Evolutionary conservation across 2,888 invertebrate species (phyloP), one percentile per base, ranked within the genome.

Genomic region (Lasioglossum zephyrum): DNA sequence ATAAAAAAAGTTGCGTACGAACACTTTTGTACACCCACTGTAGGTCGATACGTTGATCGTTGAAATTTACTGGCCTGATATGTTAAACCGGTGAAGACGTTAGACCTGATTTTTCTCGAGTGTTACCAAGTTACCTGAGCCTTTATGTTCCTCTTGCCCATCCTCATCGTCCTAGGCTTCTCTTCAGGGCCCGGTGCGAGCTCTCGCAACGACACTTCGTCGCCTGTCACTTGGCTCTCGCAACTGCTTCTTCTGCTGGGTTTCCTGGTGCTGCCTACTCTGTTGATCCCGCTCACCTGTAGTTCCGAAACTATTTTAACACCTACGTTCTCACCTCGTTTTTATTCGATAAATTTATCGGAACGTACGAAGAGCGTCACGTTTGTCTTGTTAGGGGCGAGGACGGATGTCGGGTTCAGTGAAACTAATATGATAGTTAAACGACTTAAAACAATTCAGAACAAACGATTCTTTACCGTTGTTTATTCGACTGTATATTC

Each of bases 101-200:
- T 44, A 13, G 13, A 44, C 4, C 44, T 13, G 47, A 47, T 47
- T 47, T 47, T 47, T 16, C 4, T 60, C 26, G 26, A 31, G 8
- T 2, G 31, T 63, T 13, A 16, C 11, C 16, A 9, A 41, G 73
- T 83, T 60, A 95, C 95, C 96, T 98, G 97, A 5, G 98, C 98
- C 95, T 98, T 98, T 86, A 98, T 98, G 94, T 98, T 98, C 84
- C 98, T 96, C 93, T 98, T 98, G 47, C 98, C 98, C 97, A 98
- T 98, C 91, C 97, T 96, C 90, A 97, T 96, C 41, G 94, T 92
- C 95, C 96, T 90, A 95, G 96, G 89, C 95, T 96, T 79, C 94
- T 96, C 83, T 95, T 96, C 69, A 96, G 95, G 85, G 84, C 93
- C 90, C 39, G 96, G 95, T 87, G 95, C 95, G 69, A 95, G 94